These are phyloP conservation scores for Meloidogyne hapla DNA, from an alignment of 1,140 invertebrate genomes.

Conservation along the genomic window DNA sequence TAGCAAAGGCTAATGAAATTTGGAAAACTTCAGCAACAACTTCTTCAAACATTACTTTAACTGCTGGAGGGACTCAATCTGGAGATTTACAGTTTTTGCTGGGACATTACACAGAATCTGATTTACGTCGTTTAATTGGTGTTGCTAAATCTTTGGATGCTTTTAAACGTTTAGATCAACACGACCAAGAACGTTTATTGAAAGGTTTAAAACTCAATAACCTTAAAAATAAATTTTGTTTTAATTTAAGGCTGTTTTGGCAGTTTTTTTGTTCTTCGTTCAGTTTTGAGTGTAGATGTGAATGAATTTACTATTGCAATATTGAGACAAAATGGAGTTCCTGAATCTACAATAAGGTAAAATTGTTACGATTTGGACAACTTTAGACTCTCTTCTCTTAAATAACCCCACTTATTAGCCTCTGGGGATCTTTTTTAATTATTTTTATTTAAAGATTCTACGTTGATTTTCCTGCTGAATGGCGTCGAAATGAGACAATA, in stretches of 20 bases:
- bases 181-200: slow-evolving; percentile 31
- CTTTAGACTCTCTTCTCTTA: too few relatives aligned
- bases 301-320: slow-evolving; percentile 28
- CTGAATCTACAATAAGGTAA: slow-evolving; percentile 24
- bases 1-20: slow-evolving; percentile 29
- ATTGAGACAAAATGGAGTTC: slow-evolving; percentile 31
- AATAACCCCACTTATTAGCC: too few relatives aligned
- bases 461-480: slow-evolving; percentile 42
- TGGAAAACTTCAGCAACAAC: slow-evolving; percentile 30
- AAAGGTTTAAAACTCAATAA: slow-evolving; percentile 28
- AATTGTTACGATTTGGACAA: too few relatives aligned
- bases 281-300: slow-evolving; percentile 3
- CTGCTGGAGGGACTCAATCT: background rate
- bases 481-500: slow-evolving; percentile 47
- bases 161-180: slow-evolving; percentile 30
- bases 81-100: slow-evolving; percentile 20
- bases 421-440: background rate
- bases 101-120: slow-evolving; percentile 30
- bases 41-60: background rate
- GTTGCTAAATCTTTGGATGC: slow-evolving; percentile 24
- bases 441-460: slow-evolving; percentile 36
- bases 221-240: background rate
- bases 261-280: slow-evolving; percentile 23
- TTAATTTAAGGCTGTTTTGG: slow-evolving; percentile 15
- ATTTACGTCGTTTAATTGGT: slow-evolving; percentile 29